Evolutionary conservation across 2,113 vertebrate species (phyloP), one percentile per base, ranked within the genome.

Genomic region (Vulpes lagopus): DNA sequence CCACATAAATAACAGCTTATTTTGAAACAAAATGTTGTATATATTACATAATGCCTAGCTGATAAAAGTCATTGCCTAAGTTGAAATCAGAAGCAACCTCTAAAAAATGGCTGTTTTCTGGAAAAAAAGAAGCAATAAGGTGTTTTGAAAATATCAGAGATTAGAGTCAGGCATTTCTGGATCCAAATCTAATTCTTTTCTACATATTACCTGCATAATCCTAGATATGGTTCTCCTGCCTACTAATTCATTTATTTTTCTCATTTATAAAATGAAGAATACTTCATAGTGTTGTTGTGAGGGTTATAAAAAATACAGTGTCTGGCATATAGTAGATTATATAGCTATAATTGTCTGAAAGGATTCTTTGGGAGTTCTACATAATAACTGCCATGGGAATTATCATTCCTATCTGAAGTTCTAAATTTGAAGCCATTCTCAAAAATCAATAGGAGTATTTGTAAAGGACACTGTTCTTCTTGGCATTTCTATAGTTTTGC

Each of bases 61-160:
- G 38, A 91, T 82, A 88, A 79, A 93, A 82, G 16, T 79, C 30
- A 69, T 83, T 32, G n/a, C 3, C 32, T 43, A 14, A 80, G 32
- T 74, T 95, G 81, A 92, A 95, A 95, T 80, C 49, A 91, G 55
- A 85, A 97, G 49, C 17, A 74, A 55, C 10, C n/a, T 87, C 25
- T 35, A 64, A 94, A 92, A 89, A 55, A 11, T 11, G 2, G 4
- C 23, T 87, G 22, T 43, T 19, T 65, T 8, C 10, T 84, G 3
- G 73, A 67, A 74, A 78, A n/a, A n/a, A 90, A 74, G 43, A 87
- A 10, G 79, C 4, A 38, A 2, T 3, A 90, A 89, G 5, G 11
- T 27, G 14, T 57, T 57, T 97, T 87, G 5, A 22, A 87, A 96
- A 88, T 8, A 78, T 2, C 12, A 30, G 8, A 55, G 27, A 83